These are phyloP conservation scores for Hydrophis major DNA, from an alignment of 2,797 vertebrate genomes.

Conservation along the genomic window DNA sequence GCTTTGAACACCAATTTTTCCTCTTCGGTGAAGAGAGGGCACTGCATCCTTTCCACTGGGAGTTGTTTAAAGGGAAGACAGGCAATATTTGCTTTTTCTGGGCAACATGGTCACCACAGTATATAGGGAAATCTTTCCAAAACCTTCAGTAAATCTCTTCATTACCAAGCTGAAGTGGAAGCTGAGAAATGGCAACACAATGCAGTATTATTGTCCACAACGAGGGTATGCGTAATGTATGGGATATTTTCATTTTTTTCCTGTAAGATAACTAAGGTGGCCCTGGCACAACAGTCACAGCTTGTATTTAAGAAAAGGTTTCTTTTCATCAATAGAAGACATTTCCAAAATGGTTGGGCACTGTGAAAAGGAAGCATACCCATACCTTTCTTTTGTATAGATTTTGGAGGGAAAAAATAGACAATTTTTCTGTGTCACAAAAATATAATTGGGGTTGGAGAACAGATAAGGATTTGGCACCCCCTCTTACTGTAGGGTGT, in stretches of 20 bases:
- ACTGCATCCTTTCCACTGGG: not conserved
- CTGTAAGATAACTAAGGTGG: not conserved
- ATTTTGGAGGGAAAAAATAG: not conserved
- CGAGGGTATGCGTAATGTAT: not conserved
- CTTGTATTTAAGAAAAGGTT: not conserved
- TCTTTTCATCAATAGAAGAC: not conserved
- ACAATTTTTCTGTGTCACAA: no score
- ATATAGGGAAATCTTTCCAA: not conserved
- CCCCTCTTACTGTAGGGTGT: not conserved
- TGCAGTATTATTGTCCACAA: not conserved
- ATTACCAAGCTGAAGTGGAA: not conserved
- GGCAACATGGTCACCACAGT: not conserved
- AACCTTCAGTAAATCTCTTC: not conserved
- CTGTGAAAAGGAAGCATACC: not conserved
- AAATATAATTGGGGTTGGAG: conserved; percentile 5
- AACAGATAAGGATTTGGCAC: not conserved
- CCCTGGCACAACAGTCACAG: not conserved
- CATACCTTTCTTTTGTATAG: not conserved
- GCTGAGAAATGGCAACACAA: not conserved
- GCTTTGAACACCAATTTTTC: not conserved
- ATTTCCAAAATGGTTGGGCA: not conserved
- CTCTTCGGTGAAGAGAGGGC: not conserved
- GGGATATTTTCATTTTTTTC: no score
- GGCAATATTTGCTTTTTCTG: not conserved
- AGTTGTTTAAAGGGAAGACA: not conserved